Base-by-base conservation (phyloP, 1,140 invertebrate species). In the Tachypleus tridentatus region DNA sequence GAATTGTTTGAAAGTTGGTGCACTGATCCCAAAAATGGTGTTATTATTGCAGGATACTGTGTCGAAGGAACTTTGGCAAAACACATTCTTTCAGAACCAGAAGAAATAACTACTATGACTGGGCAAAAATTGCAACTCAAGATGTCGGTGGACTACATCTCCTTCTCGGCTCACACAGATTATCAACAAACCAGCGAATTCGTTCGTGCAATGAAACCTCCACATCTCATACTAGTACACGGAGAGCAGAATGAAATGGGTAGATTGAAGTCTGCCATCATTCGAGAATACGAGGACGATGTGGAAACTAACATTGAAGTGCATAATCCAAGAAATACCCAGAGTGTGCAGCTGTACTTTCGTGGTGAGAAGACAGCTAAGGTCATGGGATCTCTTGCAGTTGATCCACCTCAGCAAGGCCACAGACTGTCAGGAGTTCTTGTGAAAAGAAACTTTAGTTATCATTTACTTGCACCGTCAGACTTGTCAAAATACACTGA, bases 1-100 rank as follows among this genome's bases (percentile, higher is more conserved):
- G 97, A 99, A 79, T 81, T 99, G 4, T 99, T 99, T 80, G 97
- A 99, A 79, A 90, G 86, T 3, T 99, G 97, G 97, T 99, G 96
- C 75, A 93, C 92, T 0, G 95, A 98, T 79, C 81, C 91, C 4
- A 94, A 97, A 74, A 99, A 99, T 79, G 97, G 97, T 2, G 92
- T 95, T 51, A 98, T 99, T 60, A 97, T 99, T 72, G 96, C 97
- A 65, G 95, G 94, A 73, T 99, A 99, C 76, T 99, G 96, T 78
- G 97, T 99, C 5, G 97, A 99, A 80, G 97, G 97, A 5, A 99
- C 97, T 0, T 76, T 97, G 7, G 97, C 97, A 0, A 99, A 99
- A 77, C 90, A 91, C 9, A 93, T 99, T 70, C 79, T 99, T 3
- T 96, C 94, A 0, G 97, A 99, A 79, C 97, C 97, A 0, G 95